phyloP scores from a whole-genome alignment of 2,113 vertebrate species.

The Pandion haliaetus region DNA sequence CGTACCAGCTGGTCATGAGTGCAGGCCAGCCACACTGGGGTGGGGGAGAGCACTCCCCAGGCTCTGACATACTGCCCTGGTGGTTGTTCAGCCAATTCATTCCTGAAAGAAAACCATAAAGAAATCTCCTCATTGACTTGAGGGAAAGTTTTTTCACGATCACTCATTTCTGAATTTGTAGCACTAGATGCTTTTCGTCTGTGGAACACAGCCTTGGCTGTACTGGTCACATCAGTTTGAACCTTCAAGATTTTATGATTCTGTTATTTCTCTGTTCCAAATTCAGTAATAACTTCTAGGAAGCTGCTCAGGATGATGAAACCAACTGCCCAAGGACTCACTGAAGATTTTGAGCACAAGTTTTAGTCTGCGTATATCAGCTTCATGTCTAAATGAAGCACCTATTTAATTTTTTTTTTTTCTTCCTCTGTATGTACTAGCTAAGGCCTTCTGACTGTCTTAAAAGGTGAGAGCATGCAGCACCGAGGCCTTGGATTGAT shows the following conservation, averaged over 20 bases:
- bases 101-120: background rate
- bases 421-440: background rate
- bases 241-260: background rate
- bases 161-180: background rate
- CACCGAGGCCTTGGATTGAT: background rate
- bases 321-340: background rate
- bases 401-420: background rate
- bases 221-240: background rate
- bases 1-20: accelerated
- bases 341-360: background rate
- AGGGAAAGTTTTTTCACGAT: background rate
- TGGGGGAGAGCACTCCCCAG: background rate
- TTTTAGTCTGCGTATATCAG: background rate
- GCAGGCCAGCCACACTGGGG: accelerated
- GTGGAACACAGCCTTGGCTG: background rate
- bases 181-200: background rate
- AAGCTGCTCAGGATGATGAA: background rate
- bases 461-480: background rate
- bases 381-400: background rate
- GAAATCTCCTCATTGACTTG: background rate
- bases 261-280: background rate
- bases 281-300: background rate
- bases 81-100: background rate
- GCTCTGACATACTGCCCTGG: background rate
- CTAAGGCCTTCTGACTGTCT: background rate